These are phyloP conservation scores for Antennarius striatus DNA, from an alignment of 2,113 vertebrate genomes.

Conservation along the genomic window DNA sequence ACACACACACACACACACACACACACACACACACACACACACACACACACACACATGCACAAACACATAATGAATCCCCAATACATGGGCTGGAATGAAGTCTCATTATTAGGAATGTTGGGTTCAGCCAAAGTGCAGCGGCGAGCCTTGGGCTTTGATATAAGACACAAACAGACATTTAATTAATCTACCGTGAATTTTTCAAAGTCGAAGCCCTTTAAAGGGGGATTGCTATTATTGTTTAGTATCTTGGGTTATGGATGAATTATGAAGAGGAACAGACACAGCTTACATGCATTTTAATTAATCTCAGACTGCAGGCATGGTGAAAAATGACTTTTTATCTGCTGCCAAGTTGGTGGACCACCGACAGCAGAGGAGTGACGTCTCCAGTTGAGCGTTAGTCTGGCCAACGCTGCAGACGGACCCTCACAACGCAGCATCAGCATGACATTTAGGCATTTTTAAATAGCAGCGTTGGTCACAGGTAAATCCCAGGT, in stretches of 20 bases:
- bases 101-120: conserved; percentile 34
- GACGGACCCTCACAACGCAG: conserved; percentile 27
- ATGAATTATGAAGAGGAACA: conserved; percentile 78
- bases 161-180: conserved; percentile 69
- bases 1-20: conserved; percentile 18
- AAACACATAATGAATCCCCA: conserved; percentile 17
- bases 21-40: conserved; percentile 20
- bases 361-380: conserved; percentile 67
- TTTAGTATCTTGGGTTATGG: conserved; percentile 76
- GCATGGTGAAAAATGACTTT: conserved; percentile 66
- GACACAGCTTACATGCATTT: conserved; percentile 75
- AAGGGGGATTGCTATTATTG: conserved; percentile 72
- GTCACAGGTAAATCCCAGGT: conserved; percentile 4
- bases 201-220: conserved; percentile 71
- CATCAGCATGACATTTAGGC: conserved; percentile 19
- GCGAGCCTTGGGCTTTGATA: conserved; percentile 60
- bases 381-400: conserved; percentile 43
- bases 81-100: conserved; percentile 29
- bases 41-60: conserved; percentile 11
- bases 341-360: conserved; percentile 76
- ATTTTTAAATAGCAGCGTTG: conserved; percentile 1
- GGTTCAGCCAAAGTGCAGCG: conserved; percentile 75
- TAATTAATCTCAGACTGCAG: conserved; percentile 77
- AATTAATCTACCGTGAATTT: conserved; percentile 76
- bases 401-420: conserved; percentile 31